Conservation (phyloP, 2,797 vertebrate genomes). For the Zenarchopterus dispar region DNA sequence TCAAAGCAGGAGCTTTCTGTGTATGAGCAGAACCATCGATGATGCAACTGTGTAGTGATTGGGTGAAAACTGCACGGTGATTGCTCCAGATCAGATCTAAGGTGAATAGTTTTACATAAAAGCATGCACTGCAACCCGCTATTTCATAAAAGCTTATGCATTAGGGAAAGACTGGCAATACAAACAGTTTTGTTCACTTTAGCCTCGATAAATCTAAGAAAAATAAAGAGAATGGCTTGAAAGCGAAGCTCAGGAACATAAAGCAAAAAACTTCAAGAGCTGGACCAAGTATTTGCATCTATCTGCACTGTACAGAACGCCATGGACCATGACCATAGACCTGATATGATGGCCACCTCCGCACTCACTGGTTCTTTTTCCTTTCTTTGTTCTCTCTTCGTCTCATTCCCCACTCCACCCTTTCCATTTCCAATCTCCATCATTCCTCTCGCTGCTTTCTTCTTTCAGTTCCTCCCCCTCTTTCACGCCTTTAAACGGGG, state of each 20-base stretch:
- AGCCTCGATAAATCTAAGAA: too few relatives aligned
- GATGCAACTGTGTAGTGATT: too few relatives aligned
- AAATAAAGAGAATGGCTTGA: too few relatives aligned
- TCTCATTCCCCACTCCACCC: constrained; percentile 32
- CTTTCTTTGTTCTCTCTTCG: constrained; percentile 43
- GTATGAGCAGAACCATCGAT: neutral
- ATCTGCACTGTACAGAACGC: constrained; percentile 54
- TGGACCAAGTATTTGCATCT: constrained; percentile 63
- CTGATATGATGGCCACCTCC: constrained; percentile 52
- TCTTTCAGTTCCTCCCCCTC: constrained; percentile 23
- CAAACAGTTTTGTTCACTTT: too few relatives aligned
- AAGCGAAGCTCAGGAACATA: constrained; percentile 60
- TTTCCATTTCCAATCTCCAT: constrained; percentile 3
- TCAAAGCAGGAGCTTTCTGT: neutral
- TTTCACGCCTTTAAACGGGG: constrained; percentile 49
- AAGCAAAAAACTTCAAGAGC: constrained; percentile 69
- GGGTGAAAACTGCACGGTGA: too few relatives aligned
- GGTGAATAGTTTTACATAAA: too few relatives aligned
- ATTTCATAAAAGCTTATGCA: too few relatives aligned
- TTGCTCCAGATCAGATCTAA: too few relatives aligned
- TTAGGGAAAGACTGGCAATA: too few relatives aligned
- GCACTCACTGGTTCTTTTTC: constrained; percentile 35
- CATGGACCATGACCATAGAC: constrained; percentile 80
- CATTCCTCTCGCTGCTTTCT: constrained; percentile 33
- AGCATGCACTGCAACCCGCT: too few relatives aligned